phyloP scores from a whole-genome alignment of 2,888 invertebrate genomes.

The Oegoconia quadripuncta region DNA sequence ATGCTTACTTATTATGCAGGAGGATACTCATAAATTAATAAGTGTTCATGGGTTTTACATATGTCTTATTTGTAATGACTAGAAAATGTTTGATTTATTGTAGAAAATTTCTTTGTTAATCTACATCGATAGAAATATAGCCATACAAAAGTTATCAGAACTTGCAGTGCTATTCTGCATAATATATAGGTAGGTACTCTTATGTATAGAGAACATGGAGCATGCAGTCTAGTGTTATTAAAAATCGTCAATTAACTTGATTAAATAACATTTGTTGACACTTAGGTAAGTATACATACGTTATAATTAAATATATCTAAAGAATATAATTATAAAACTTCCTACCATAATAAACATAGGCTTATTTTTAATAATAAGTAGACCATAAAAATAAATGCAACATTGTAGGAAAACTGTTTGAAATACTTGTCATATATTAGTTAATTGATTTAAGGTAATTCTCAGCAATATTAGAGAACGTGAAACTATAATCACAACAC shows the following conservation, averaged over 20 bases:
- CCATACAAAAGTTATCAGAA: neutral
- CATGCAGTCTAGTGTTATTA: too few species aligned
- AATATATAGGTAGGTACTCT: neutral
- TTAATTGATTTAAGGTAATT: too few species aligned
- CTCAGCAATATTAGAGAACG: neutral
- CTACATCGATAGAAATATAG: constrained; percentile 10
- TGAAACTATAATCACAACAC: neutral
- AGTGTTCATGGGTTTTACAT: too few species aligned
- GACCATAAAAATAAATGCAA: constrained; percentile 20
- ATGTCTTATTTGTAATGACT: constrained; percentile 27
- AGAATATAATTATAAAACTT: neutral
- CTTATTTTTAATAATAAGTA: neutral
- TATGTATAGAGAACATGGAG: too few species aligned
- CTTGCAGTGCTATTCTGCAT: too few species aligned
- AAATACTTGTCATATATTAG: neutral
- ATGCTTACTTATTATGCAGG: too few species aligned
- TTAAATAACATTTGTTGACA: too few species aligned
- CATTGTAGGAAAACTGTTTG: constrained; percentile 10
- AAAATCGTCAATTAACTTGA: too few species aligned
- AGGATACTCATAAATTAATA: too few species aligned
- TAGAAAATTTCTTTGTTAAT: constrained; percentile 24
- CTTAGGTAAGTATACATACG: too few species aligned
- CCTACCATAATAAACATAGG: constrained; percentile 1
- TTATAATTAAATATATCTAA: too few species aligned
- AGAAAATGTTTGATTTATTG: constrained; percentile 28